phyloP scores from a whole-genome alignment of 2,888 invertebrate species.

The Fragum sueziense region DNA sequence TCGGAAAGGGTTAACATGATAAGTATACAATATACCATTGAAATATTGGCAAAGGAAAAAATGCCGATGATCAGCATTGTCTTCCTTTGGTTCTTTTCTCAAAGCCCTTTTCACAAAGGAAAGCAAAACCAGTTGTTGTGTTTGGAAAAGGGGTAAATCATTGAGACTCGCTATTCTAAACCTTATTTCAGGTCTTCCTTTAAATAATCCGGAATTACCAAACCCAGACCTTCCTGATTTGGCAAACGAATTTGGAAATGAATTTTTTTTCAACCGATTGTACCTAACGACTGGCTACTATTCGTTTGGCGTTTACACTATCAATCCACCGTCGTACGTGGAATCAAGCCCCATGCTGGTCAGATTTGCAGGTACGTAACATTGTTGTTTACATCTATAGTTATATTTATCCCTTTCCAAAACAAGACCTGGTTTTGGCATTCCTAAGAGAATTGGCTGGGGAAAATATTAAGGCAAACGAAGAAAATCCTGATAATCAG shows the following conservation, averaged over 20 bases:
- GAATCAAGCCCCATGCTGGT: conserved; percentile 30
- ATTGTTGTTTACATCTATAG: too few relatives aligned
- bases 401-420: too few relatives aligned
- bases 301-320: conserved; percentile 28
- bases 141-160: background rate
- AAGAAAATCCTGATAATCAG: too few relatives aligned
- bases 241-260: background rate
- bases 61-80: background rate
- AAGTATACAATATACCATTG: too few relatives aligned
- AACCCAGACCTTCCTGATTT: background rate
- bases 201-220: background rate
- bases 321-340: conserved; percentile 16
- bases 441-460: too few relatives aligned
- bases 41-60: background rate
- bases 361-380: conserved; percentile 45
- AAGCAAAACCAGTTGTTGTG: background rate
- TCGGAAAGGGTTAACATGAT: too few relatives aligned
- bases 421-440: too few relatives aligned
- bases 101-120: background rate
- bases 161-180: background rate
- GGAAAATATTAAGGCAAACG: too few relatives aligned
- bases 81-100: background rate
- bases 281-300: conserved; percentile 41
- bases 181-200: background rate
- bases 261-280: conserved; percentile 10